Evolutionary conservation across 2,888 invertebrate species (phyloP).

Genomic region (Lithophane semibrunnea): DNA sequence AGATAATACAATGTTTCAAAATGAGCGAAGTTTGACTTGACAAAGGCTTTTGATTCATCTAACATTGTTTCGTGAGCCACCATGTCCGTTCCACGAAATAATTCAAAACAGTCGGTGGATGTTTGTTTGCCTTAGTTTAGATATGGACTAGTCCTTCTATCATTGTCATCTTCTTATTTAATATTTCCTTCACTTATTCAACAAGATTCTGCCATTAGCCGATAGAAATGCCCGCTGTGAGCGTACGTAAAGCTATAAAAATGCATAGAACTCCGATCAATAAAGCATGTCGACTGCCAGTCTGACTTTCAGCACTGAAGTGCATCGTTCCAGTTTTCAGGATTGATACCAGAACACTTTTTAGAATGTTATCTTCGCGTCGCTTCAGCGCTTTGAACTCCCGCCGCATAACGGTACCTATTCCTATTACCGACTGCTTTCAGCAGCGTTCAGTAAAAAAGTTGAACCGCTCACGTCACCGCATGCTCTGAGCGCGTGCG

Average conservation of each 20-base stretch:
- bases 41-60: conserved; percentile 19
- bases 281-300: conserved; percentile 20
- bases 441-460: conserved; percentile 82
- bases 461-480: conserved; percentile 77
- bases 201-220: conserved; percentile 6
- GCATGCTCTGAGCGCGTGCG: conserved; percentile 81
- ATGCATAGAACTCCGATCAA: conserved; percentile 30
- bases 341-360: conserved; percentile 22
- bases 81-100: conserved; percentile 41
- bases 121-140: conserved; percentile 41
- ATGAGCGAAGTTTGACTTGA: background rate
- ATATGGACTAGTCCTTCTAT: conserved; percentile 4
- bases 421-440: conserved; percentile 67
- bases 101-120: conserved; percentile 16
- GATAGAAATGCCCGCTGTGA: background rate
- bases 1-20: background rate
- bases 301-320: conserved; percentile 13
- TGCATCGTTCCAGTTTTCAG: conserved; percentile 39
- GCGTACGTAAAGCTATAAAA: background rate
- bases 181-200: background rate
- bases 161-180: conserved; percentile 11
- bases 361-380: conserved; percentile 5
- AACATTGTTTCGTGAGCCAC: conserved; percentile 7
- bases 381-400: conserved; percentile 35
- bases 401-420: conserved; percentile 52